Base-by-base conservation (phyloP, 1,140 invertebrate genomes). In the Bombus pyrosoma region DNA sequence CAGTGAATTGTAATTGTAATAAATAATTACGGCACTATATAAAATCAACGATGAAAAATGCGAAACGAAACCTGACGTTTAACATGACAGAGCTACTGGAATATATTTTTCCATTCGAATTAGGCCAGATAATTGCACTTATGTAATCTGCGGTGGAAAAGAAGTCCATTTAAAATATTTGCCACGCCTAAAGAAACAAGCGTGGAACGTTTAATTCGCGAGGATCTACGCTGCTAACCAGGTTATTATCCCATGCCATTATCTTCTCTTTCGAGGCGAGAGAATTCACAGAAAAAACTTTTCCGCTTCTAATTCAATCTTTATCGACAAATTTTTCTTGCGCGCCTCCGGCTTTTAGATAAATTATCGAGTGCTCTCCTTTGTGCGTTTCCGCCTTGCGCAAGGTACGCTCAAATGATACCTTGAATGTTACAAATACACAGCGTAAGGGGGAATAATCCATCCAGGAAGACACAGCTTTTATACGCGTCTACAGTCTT, bases 361-460 rank as follows among this genome's bases (percentile, higher is more conserved):
- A 83, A 77, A 69, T 77, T 68, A 83, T 34, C 53, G n/a, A 83
- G 5, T 4, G 13, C 10, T 59, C 10, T 32, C 64, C 34, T 83
- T 76, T 69, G 73, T 83, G 37, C 59, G 32, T 64, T 83, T 78
- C 74, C 74, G 47, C 28, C 64, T 32, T 37, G 64, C 22, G 43
- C 72, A 72, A 43, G 53, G 1, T n/a, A 47, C 32, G 57, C 0
- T 62, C 59, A 62, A 37, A 76, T 76, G 59, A 68, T 25, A 43
- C 41, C 39, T 64, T 22, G 2, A 25, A 62, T n/a, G 59, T 28
- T 62, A 62, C 25, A 62, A 62, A 62, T 62, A 62, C 25, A 62
- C 59, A 10, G 59, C 59, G 28, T 12, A 28, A 53, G 59, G 22
- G 28, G 25, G 25, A 62, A 62, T 62, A 59, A 62, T 62, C 28